Evolutionary conservation across 2,888 invertebrate genomes (phyloP).

Genomic region (Margaritifera margaritifera): DNA sequence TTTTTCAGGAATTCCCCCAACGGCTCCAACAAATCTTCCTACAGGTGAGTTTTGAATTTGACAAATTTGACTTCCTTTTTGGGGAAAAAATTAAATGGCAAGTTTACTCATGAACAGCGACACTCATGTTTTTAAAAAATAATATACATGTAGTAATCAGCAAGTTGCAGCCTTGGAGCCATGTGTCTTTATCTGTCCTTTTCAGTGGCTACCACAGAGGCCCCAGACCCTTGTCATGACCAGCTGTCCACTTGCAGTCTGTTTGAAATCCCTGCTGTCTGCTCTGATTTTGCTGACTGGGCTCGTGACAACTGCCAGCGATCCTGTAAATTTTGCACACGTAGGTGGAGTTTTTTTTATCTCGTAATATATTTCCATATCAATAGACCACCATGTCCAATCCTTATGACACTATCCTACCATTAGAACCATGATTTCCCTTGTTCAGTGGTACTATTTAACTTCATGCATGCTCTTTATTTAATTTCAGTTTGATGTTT

Average conservation of each 20-base stretch:
- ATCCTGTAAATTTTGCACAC: conserved; percentile 50
- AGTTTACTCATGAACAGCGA: no score
- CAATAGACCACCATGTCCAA: no score
- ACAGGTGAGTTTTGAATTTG: conserved; percentile 19
- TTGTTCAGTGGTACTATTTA: no score
- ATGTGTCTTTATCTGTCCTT: not conserved
- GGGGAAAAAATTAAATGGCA: no score
- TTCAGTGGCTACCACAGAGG: conserved; percentile 20
- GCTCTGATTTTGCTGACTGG: conserved; percentile 48
- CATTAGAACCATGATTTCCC: no score
- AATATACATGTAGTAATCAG: no score
- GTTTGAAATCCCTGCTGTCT: conserved; percentile 40
- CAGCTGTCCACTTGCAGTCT: conserved; percentile 42
- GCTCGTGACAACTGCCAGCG: conserved; percentile 51
- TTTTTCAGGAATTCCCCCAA: conserved; percentile 46
- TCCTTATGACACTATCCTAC: no score
- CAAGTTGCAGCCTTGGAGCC: no score
- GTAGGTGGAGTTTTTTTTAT: conserved; percentile 31
- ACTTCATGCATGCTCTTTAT: no score
- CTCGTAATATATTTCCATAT: not conserved
- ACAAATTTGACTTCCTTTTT: not conserved
- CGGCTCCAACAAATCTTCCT: conserved; percentile 29
- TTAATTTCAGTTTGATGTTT: no score
- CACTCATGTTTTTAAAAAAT: no score
- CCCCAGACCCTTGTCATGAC: conserved; percentile 52